Conservation (phyloP, 2,113 vertebrate species). For the Perognathus longimembris region DNA sequence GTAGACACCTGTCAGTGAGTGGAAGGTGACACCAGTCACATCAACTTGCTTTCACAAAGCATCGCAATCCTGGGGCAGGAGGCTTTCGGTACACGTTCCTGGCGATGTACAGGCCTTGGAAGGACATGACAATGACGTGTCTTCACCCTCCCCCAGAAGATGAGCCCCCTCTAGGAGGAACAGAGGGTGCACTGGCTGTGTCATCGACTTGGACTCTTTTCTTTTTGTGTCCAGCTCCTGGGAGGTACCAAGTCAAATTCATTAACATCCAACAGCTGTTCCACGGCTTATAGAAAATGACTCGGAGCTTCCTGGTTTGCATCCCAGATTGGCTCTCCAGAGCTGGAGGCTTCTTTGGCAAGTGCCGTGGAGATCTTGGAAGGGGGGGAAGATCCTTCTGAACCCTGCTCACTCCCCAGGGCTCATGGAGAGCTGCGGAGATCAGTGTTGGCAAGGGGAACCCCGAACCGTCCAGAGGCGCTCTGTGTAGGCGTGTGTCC, state of each 20-base stretch:
- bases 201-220: slow-evolving; percentile 59
- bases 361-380: background rate
- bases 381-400: background rate
- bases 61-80: background rate
- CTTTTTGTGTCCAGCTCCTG: slow-evolving; percentile 53
- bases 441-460: background rate
- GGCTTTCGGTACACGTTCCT: background rate
- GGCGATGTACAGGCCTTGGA: background rate
- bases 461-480: background rate
- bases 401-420: background rate
- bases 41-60: background rate
- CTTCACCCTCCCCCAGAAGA: background rate
- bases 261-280: slow-evolving; percentile 66
- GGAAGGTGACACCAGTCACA: background rate
- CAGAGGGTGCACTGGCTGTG: slow-evolving; percentile 33
- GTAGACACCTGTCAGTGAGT: slow-evolving; percentile 66
- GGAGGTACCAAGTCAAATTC: slow-evolving; percentile 72
- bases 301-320: slow-evolving; percentile 27
- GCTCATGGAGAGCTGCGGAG: background rate
- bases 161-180: background rate
- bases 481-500: background rate
- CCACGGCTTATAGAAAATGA: slow-evolving; percentile 63
- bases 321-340: slow-evolving; percentile 28
- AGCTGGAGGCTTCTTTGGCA: slow-evolving; percentile 41
- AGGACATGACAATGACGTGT: no score